Evolutionary conservation across 1,140 invertebrate species (phyloP).

Genomic region (Caenorhabditis brenneri): DNA sequence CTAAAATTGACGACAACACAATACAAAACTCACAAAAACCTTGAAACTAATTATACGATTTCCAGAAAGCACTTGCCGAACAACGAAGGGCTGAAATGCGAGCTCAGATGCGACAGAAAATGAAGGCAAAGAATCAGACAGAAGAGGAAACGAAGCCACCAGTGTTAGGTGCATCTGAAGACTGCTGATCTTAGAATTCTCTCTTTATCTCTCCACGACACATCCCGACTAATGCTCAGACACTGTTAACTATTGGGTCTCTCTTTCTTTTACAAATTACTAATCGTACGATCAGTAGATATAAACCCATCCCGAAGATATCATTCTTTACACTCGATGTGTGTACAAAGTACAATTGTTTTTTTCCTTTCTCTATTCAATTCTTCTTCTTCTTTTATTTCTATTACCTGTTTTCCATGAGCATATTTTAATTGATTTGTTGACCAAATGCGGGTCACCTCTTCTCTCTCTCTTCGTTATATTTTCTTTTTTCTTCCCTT

Average conservation of each 20-base stretch:
- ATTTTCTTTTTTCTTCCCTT: background rate
- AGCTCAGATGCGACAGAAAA: background rate
- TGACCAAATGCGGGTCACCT: constrained; percentile 28
- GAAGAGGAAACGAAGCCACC: too few species aligned
- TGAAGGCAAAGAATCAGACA: background rate
- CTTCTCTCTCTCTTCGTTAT: background rate
- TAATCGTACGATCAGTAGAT: background rate
- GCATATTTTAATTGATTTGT: background rate
- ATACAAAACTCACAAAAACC: too few species aligned
- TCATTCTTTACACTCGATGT: background rate
- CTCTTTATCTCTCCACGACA: background rate
- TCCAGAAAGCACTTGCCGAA: constrained; percentile 8
- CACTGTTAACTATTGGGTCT: background rate
- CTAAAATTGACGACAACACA: too few species aligned
- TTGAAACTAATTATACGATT: background rate
- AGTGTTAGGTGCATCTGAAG: constrained; percentile 21
- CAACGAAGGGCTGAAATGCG: constrained; percentile 20
- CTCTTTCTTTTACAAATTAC: background rate
- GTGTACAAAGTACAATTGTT: constrained; percentile 11
- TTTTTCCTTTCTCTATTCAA: background rate
- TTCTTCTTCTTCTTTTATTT: background rate
- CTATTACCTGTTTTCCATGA: background rate
- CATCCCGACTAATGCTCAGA: constrained; percentile 15
- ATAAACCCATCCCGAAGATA: background rate
- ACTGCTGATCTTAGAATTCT: background rate